Conservation (phyloP, 2,888 invertebrate genomes). For the Laspeyria flexula region DNA sequence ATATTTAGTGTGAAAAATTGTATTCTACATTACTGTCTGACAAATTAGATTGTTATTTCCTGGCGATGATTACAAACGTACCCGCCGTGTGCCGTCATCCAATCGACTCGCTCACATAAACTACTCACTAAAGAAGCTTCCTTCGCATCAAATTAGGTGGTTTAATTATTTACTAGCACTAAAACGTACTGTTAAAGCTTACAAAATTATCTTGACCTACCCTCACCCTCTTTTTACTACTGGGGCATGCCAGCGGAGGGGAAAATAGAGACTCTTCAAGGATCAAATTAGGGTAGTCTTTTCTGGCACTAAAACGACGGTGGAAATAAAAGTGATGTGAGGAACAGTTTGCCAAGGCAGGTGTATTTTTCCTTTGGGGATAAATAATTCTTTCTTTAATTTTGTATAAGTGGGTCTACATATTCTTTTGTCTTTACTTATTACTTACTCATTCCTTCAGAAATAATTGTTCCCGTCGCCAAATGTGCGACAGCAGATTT, state of each 20-base stretch:
- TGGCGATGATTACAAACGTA: constrained; percentile 51
- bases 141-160: constrained; percentile 82
- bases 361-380: constrained; percentile 71
- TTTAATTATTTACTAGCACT: constrained; percentile 84
- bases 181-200: constrained; percentile 72
- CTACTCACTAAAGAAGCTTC: constrained; percentile 64
- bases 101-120: constrained; percentile 74
- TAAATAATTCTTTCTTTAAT: constrained; percentile 61
- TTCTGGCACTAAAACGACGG: constrained; percentile 70
- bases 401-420: constrained; percentile 45
- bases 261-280: constrained; percentile 54
- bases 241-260: constrained; percentile 37
- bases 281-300: constrained; percentile 70
- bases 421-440: constrained; percentile 22
- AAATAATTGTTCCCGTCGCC: not conserved
- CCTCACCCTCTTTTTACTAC: constrained; percentile 47
- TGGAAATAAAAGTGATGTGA: constrained; percentile 77
- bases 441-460: constrained; percentile 9
- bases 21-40: constrained; percentile 3
- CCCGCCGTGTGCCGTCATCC: constrained; percentile 59
- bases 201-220: constrained; percentile 66
- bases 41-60: constrained; percentile 29
- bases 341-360: constrained; percentile 65
- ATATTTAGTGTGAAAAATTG: constrained; percentile 8
- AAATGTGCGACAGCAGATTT: too few relatives aligned